A percentile compares a stretch with the other conserved stretches of the same genome.
phyloP scores from a whole-genome alignment of 2,888 invertebrate species.

The Lissocephala sabroskyi region DNA sequence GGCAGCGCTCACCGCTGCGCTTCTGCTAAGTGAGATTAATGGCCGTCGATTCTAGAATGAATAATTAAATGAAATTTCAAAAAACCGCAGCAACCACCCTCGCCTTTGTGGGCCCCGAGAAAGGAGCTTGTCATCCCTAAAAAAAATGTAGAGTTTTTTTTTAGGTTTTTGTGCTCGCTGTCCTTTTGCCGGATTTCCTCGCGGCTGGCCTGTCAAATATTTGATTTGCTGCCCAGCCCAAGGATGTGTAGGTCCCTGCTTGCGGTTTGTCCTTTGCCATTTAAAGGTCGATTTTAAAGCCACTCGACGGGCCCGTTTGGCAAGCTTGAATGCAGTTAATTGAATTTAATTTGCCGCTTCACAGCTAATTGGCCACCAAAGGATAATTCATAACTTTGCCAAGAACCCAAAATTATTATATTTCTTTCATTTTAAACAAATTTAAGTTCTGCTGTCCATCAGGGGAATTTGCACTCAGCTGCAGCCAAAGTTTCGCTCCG shows the following conservation, averaged over 20 bases:
- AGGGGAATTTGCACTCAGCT: too few species aligned
- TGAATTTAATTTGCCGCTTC: too few species aligned
- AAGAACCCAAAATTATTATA: conserved; percentile 1
- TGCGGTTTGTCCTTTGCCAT: conserved; percentile 5
- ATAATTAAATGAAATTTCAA: conserved; percentile 10
- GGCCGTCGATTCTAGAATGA: conserved; percentile 10
- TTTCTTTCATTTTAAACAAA: background rate
- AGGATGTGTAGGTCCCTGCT: background rate
- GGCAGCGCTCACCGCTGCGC: too few species aligned
- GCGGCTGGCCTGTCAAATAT: conserved; percentile 18
- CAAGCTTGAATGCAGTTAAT: too few species aligned
- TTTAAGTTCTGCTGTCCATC: too few species aligned
- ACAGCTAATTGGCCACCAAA: too few species aligned
- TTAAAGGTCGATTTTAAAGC: conserved; percentile 7
- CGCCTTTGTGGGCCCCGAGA: background rate
- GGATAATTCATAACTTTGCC: too few species aligned
- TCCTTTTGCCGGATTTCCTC: too few species aligned
- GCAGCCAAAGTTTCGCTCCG: too few species aligned
- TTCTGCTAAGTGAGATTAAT: conserved; percentile 10
- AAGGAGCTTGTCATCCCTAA: background rate
- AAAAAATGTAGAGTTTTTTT: conserved; percentile 7
- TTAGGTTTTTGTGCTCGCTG: conserved; percentile 4
- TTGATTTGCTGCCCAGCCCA: conserved; percentile 20
- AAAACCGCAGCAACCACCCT: background rate
- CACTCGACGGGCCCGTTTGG: background rate